phyloP scores from a whole-genome alignment of 1,140 invertebrate genomes.

The Theocolax elegans region DNA sequence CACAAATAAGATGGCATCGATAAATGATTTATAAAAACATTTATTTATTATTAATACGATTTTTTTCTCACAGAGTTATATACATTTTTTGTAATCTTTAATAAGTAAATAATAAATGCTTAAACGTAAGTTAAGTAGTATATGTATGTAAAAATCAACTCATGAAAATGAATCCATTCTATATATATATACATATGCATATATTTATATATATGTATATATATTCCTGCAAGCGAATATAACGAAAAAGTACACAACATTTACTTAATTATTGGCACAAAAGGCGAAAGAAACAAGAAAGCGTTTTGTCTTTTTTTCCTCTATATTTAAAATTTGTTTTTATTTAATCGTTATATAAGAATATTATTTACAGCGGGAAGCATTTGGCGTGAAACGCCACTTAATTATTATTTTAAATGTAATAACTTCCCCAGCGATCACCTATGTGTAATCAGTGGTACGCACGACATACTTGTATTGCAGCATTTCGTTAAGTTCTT shows the following conservation, averaged over 20 bases:
- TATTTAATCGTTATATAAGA: slow-evolving; percentile 48
- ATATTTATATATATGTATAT: too few relatives aligned
- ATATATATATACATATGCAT: too few relatives aligned
- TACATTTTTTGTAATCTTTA: slow-evolving; percentile 36
- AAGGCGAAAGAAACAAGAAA: slow-evolving; percentile 38
- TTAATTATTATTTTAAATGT: slow-evolving; percentile 19
- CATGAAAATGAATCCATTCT: slow-evolving; percentile 10
- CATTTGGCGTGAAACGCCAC: slow-evolving; percentile 43
- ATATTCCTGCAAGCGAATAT: slow-evolving; percentile 12
- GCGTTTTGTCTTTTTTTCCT: slow-evolving; percentile 14
- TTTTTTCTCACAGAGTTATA: slow-evolving; percentile 37
- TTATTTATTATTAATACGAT: slow-evolving; percentile 40
- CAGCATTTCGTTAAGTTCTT: slow-evolving; percentile 1
- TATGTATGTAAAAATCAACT: slow-evolving; percentile 19
- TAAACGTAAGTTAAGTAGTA: slow-evolving; percentile 29
- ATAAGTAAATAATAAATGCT: slow-evolving; percentile 39
- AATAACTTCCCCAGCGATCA: not conserved
- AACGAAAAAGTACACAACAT: not conserved
- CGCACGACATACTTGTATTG: not conserved
- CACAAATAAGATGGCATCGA: too few relatives aligned
- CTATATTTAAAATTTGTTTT: not conserved
- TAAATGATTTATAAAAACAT: slow-evolving; percentile 38
- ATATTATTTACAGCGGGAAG: slow-evolving; percentile 65
- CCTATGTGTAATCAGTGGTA: not conserved
- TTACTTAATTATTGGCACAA: slow-evolving; percentile 35